Percentiles rank a stretch among this genome's conserved stretches.
phyloP scores from a whole-genome alignment of 92 coral and sea anemone species.

The Zoanthus sansibaricus region DNA sequence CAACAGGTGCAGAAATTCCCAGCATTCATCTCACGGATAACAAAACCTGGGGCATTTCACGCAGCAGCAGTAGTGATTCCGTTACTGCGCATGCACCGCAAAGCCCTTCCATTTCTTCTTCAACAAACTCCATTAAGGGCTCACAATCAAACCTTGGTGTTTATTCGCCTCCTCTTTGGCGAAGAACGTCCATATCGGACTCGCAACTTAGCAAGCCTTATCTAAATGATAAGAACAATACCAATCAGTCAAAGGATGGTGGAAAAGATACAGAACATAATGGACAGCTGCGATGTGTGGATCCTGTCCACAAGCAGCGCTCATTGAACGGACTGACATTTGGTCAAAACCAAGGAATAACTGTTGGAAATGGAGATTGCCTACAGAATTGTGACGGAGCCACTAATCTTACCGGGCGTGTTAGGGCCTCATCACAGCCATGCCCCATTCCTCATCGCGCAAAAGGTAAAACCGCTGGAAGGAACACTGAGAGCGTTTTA shows the following conservation, averaged over 20 bases:
- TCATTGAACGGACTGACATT: neutral
- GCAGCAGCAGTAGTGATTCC: neutral
- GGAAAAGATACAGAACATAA: neutral
- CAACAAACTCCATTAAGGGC: constrained; percentile 9
- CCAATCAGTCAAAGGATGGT: neutral
- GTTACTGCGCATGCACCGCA: neutral
- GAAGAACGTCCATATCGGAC: constrained; percentile 25
- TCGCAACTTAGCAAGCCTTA: neutral
- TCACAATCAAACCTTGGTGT: neutral
- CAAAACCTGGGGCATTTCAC: neutral
- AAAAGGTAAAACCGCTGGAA: neutral
- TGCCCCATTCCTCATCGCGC: constrained; percentile 7
- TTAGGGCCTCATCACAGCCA: constrained; percentile 24
- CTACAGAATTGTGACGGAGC: neutral
- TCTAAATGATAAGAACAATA: neutral
- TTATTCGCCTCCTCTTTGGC: neutral
- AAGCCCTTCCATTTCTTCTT: neutral
- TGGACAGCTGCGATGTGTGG: neutral
- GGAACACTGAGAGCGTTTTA: neutral
- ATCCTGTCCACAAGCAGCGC: neutral
- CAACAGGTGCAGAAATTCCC: neutral
- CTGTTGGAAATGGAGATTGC: neutral
- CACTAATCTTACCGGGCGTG: neutral
- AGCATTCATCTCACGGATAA: constrained; percentile 1
- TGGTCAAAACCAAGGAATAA: neutral